A percentile compares a stretch with the other conserved stretches of the same genome.
Evolutionary conservation across 2,113 vertebrate genomes (phyloP).

Genomic region (Xenus cinereus): DNA sequence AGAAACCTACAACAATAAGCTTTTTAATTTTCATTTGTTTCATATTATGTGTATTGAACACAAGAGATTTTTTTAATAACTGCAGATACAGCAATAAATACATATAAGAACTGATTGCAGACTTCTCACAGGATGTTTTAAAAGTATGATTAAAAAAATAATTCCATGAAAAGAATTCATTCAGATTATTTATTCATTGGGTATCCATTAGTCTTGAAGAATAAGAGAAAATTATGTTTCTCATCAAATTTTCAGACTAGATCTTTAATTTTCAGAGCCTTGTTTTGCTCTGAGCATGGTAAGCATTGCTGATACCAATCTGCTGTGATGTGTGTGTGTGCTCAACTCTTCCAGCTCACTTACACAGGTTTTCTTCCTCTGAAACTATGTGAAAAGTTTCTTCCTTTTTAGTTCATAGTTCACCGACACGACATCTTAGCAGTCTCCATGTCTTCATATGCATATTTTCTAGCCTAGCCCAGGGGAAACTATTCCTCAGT

Average conservation of each 20-base stretch:
- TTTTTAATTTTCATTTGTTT: background rate
- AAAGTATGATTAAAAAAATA: background rate
- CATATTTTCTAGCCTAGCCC: slow-evolving; percentile 1
- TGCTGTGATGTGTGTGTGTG: background rate
- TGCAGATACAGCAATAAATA: background rate
- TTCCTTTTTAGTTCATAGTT: background rate
- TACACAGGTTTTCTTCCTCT: background rate
- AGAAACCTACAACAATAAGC: background rate
- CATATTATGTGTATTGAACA: background rate
- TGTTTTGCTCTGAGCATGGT: background rate
- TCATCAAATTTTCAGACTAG: background rate
- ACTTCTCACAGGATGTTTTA: background rate
- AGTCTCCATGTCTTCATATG: background rate
- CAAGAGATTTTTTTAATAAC: background rate
- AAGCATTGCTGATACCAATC: background rate
- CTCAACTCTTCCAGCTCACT: background rate
- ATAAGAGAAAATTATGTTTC: background rate
- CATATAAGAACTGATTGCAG: background rate
- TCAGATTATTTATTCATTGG: background rate
- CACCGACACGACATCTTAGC: background rate
- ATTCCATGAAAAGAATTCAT: background rate
- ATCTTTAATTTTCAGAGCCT: background rate
- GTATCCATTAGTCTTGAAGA: background rate
- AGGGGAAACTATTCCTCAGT: background rate
- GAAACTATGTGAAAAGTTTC: background rate